A percentile compares a stretch with the other conserved stretches of the same genome.
These are phyloP conservation scores for Phalera bucephala DNA, from an alignment of 2,888 invertebrate genomes.

Conservation along the genomic window DNA sequence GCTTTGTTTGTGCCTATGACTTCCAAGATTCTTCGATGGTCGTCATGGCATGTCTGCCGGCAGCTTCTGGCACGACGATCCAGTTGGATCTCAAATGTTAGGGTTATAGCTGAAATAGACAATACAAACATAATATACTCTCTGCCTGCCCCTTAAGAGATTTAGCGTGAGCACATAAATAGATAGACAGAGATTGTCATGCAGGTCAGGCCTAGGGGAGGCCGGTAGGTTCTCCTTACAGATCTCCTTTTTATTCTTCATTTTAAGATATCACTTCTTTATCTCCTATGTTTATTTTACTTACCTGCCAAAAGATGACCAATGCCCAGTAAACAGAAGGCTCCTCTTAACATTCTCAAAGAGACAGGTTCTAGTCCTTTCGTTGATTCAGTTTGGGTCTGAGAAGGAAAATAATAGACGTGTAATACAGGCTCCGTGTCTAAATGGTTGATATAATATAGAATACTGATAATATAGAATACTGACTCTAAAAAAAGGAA, in stretches of 20 bases:
- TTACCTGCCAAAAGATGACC: conserved; percentile 85
- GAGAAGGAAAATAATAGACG: conserved; percentile 17
- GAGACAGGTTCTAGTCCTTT: conserved; percentile 85
- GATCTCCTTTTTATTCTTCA: too few species aligned
- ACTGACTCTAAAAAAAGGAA: too few species aligned
- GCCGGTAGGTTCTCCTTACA: too few species aligned
- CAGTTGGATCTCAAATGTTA: conserved; percentile 56
- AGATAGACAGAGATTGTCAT: too few species aligned
- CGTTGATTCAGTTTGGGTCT: conserved; percentile 66
- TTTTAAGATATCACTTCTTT: too few species aligned
- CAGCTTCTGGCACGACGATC: conserved; percentile 42
- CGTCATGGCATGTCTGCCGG: conserved; percentile 19
- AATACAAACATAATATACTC: too few species aligned
- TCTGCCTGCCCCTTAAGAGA: too few species aligned
- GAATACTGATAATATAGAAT: too few species aligned
- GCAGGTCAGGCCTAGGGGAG: too few species aligned
- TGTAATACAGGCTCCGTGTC: too few species aligned
- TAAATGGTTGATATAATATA: too few species aligned
- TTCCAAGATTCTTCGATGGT: conserved; percentile 24
- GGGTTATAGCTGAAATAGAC: conserved; percentile 44
- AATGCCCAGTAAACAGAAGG: conserved; percentile 86
- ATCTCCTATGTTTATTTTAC: conserved; percentile 2
- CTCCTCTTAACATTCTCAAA: conserved; percentile 88
- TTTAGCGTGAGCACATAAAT: too few species aligned
- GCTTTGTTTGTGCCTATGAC: conserved; percentile 27